Evolutionary conservation across 2,888 invertebrate genomes (phyloP).

Genomic region (Limnephilus marmoratus): DNA sequence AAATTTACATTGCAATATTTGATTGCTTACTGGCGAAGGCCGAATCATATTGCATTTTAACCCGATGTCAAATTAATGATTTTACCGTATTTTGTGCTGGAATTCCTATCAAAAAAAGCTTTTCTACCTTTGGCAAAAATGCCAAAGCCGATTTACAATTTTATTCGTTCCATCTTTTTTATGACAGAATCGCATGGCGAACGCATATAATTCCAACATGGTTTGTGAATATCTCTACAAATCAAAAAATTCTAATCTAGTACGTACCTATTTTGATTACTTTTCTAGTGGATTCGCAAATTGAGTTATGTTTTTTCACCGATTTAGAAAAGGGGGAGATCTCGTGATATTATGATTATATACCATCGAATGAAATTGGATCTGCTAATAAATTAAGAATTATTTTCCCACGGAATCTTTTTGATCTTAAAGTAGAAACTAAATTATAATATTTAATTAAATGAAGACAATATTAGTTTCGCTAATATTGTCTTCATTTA

Average conservation of each 20-base stretch:
- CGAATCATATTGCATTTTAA: neutral
- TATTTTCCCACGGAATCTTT: no score
- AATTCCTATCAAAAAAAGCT: neutral
- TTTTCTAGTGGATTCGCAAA: neutral
- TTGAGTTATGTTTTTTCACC: no score
- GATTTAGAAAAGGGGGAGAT: no score
- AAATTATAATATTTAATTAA: no score
- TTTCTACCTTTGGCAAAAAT: neutral
- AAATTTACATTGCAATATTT: neutral
- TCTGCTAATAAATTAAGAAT: no score
- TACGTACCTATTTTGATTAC: neutral
- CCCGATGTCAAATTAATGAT: neutral
- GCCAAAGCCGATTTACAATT: neutral
- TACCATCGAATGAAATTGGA: no score
- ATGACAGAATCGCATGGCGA: neutral
- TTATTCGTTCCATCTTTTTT: neutral
- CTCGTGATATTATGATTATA: no score
- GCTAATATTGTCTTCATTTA: no score
- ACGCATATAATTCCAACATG: neutral
- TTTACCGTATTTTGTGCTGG: neutral
- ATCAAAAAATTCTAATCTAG: neutral
- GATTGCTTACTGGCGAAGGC: neutral
- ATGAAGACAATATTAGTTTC: no score
- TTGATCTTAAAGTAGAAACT: no score
- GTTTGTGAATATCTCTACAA: neutral